A percentile compares a stretch with the other conserved stretches of the same genome.
These are phyloP conservation scores for Coenonympha arcania DNA, from an alignment of 2,888 invertebrate genomes.

Conservation along the genomic window DNA sequence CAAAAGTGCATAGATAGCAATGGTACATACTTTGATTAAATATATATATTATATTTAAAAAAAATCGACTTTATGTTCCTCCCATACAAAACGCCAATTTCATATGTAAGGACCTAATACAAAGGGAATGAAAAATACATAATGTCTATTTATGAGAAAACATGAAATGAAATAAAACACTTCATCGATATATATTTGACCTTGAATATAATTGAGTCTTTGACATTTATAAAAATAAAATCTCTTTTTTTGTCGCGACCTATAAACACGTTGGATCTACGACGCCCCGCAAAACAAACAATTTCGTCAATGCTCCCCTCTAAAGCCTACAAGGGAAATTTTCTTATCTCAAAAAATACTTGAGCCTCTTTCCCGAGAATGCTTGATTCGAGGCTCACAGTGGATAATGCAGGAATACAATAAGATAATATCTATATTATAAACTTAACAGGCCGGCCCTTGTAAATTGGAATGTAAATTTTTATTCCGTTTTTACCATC, in stretches of 20 bases:
- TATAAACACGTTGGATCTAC: not conserved
- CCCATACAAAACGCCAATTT: no score
- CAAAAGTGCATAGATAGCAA: no score
- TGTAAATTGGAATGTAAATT: not conserved
- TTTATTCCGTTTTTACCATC: no score
- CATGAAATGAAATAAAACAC: no score
- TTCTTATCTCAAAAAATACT: slow-evolving; percentile 8
- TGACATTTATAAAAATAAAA: not conserved
- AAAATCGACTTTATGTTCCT: no score
- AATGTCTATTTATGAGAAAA: no score
- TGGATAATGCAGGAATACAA: slow-evolving; percentile 1
- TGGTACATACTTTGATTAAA: no score
- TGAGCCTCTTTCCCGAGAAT: slow-evolving; percentile 2
- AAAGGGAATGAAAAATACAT: no score
- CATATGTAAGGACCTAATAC: no score
- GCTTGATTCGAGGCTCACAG: slow-evolving; percentile 3
- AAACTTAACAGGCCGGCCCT: not conserved
- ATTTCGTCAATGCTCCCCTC: not conserved
- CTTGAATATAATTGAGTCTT: not conserved
- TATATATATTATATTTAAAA: no score
- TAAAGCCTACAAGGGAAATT: slow-evolving; percentile 6
- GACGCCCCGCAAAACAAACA: not conserved
- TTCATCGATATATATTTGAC: not conserved
- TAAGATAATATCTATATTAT: not conserved
- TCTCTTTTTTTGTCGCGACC: not conserved